These are phyloP conservation scores for Tetramorium parvispinum DNA, from an alignment of 1,140 invertebrate species.

Conservation along the genomic window DNA sequence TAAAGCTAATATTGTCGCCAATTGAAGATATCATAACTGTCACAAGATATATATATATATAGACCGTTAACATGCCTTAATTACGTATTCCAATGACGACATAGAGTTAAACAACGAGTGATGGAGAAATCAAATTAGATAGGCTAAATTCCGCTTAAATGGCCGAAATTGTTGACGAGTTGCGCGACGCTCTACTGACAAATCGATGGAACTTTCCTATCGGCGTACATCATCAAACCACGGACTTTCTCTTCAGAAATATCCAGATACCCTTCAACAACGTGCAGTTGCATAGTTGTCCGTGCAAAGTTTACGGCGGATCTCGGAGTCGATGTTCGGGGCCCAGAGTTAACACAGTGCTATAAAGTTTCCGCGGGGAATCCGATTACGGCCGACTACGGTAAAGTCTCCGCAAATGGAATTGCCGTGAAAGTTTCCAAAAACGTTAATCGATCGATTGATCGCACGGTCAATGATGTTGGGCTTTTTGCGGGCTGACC, in stretches of 20 bases:
- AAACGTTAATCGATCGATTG: slow-evolving; percentile 49
- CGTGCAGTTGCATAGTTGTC: slow-evolving; percentile 66
- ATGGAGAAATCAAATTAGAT: slow-evolving; percentile 41
- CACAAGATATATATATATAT: background rate
- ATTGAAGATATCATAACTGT: background rate
- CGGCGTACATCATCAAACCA: slow-evolving; percentile 55
- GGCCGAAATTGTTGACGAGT: slow-evolving; percentile 33
- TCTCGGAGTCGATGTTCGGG: slow-evolving; percentile 56
- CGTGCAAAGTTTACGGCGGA: slow-evolving; percentile 57
- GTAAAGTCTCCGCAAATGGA: slow-evolving; percentile 50
- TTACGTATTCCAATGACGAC: background rate
- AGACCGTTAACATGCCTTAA: background rate
- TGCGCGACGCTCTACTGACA: slow-evolving; percentile 4
- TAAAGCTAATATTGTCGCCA: background rate
- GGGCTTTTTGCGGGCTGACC: background rate
- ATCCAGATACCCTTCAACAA: slow-evolving; percentile 38
- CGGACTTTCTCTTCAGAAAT: slow-evolving; percentile 63
- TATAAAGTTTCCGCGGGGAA: slow-evolving; percentile 59
- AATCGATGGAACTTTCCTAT: slow-evolving; percentile 41
- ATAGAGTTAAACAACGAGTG: background rate
- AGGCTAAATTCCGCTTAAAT: slow-evolving; percentile 25
- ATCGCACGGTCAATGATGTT: background rate
- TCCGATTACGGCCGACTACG: slow-evolving; percentile 65
- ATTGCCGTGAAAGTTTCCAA: slow-evolving; percentile 42
- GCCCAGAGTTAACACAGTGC: slow-evolving; percentile 62